Evolutionary conservation across 1,140 invertebrate genomes (phyloP).

Genomic region (Micrasema longulum): DNA sequence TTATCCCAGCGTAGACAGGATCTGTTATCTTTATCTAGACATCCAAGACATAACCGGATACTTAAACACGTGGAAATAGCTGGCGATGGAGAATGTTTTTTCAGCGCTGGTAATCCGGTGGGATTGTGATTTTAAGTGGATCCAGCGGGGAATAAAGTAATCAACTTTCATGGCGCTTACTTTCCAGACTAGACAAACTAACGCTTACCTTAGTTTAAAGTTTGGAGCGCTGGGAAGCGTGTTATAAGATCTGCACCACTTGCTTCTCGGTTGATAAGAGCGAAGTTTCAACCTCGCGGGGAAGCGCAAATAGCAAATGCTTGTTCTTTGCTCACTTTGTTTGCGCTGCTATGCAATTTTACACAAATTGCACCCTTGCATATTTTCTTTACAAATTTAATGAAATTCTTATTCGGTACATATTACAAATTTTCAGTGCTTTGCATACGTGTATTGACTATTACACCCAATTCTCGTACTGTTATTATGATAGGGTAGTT

Average conservation of each 20-base stretch:
- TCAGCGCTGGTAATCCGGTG: slow-evolving; percentile 41
- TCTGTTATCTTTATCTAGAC: too few species aligned
- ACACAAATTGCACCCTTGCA: too few species aligned
- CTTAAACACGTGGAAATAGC: background rate
- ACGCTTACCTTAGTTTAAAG: slow-evolving; percentile 49
- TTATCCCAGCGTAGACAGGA: too few species aligned
- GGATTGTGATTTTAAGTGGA: slow-evolving; percentile 55
- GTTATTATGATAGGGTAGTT: too few species aligned
- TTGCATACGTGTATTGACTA: too few species aligned
- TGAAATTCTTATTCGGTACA: too few species aligned
- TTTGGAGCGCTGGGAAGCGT: slow-evolving; percentile 26
- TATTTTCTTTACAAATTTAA: too few species aligned
- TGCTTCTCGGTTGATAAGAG: background rate
- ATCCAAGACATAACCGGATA: too few species aligned
- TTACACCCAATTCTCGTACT: too few species aligned
- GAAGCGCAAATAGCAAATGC: background rate
- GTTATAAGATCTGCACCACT: slow-evolving; percentile 14
- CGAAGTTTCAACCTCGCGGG: background rate
- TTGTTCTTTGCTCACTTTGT: too few species aligned
- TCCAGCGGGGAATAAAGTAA: slow-evolving; percentile 51
- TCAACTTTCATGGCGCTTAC: slow-evolving; percentile 52
- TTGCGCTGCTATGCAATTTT: too few species aligned
- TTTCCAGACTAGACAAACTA: slow-evolving; percentile 31
- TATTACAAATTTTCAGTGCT: too few species aligned
- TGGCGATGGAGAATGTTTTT: slow-evolving; percentile 24